phyloP scores from a whole-genome alignment of 2,888 invertebrate species.

The Ectemnius cavifrons region DNA sequence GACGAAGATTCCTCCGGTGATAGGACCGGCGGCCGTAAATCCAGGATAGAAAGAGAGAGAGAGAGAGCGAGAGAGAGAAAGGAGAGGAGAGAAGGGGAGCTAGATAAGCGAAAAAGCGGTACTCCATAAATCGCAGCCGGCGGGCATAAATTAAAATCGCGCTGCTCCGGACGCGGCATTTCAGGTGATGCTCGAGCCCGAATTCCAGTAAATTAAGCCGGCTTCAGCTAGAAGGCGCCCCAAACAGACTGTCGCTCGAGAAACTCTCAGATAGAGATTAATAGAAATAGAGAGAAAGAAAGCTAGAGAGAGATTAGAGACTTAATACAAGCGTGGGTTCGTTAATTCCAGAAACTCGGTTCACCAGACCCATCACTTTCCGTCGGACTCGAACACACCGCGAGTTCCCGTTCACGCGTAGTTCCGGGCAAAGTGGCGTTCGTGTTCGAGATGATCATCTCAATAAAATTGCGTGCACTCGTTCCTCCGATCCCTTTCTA shows the following conservation, averaged over 20 bases:
- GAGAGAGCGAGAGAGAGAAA: neutral
- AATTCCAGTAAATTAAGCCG: constrained; percentile 19
- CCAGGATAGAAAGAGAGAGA: neutral
- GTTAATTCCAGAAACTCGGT: constrained; percentile 35
- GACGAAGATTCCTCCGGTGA: neutral
- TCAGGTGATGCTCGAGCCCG: neutral
- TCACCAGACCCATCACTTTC: constrained; percentile 31
- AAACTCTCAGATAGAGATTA: neutral
- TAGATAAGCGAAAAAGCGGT: constrained; percentile 7
- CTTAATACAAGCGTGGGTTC: constrained; percentile 5
- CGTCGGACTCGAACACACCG: constrained; percentile 46
- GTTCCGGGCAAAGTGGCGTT: too few species aligned
- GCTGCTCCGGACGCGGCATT: neutral
- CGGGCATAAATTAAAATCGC: constrained; percentile 18
- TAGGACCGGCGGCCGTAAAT: neutral
- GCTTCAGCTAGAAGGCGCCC: constrained; percentile 5
- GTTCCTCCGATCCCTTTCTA: neutral
- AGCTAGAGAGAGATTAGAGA: too few species aligned
- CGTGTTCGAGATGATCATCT: too few species aligned
- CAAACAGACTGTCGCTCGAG: constrained; percentile 14
- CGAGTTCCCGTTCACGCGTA: constrained; percentile 5
- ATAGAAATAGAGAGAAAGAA: too few species aligned
- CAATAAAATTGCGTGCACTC: constrained; percentile 22
- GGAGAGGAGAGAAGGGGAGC: neutral
- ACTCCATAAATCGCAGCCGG: constrained; percentile 9